Evolutionary conservation across 2,113 vertebrate genomes (phyloP).

Genomic region (Irena cyanogastra): DNA sequence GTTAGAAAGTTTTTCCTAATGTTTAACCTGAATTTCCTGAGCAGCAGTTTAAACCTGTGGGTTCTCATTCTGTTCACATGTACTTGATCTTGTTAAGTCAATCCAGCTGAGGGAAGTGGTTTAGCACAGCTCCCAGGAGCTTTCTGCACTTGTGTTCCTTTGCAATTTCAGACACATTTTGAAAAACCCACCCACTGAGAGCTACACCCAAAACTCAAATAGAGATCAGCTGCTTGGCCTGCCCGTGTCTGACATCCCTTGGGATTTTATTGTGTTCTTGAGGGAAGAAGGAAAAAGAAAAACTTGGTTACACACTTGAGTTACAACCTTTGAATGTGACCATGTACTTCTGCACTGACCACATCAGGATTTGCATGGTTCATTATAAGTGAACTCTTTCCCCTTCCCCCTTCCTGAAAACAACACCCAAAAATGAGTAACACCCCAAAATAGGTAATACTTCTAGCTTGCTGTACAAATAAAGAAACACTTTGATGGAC

Average conservation of each 20-base stretch:
- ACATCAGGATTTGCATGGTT: background rate
- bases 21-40: background rate
- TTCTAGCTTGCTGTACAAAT: background rate
- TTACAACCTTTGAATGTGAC: background rate
- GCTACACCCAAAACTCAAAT: background rate
- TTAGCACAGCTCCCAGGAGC: background rate
- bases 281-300: background rate
- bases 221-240: background rate
- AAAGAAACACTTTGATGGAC: background rate
- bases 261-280: background rate
- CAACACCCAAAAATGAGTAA: background rate
- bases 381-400: background rate
- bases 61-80: background rate
- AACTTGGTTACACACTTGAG: background rate
- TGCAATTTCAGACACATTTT: background rate
- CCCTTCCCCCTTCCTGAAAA: background rate
- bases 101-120: background rate
- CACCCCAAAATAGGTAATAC: background rate
- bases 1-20: background rate
- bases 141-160: background rate
- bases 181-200: background rate
- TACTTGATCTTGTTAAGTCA: background rate
- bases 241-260: background rate
- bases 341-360: background rate
- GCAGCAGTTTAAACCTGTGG: background rate